Conservation (phyloP, 2,888 invertebrate genomes). For the Ochlodes sylvanus region DNA sequence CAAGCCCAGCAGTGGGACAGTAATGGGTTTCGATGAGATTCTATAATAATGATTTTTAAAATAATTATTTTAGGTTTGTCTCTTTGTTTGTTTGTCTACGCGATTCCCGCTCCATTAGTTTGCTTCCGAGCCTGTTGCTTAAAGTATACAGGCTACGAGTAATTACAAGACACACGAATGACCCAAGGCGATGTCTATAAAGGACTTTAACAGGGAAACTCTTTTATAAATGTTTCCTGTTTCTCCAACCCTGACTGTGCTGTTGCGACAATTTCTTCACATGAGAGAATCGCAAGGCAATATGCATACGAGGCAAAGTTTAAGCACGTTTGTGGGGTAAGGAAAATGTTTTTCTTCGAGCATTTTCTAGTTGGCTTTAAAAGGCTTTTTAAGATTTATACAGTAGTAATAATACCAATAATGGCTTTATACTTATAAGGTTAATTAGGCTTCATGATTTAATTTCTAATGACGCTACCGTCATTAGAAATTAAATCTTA, state of each 20-base stretch:
- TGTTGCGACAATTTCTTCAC: slow-evolving; percentile 1
- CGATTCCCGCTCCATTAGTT: background rate
- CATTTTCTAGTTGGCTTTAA: background rate
- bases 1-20: no score
- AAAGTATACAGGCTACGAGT: slow-evolving; percentile 10
- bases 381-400: background rate
- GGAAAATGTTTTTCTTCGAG: background rate
- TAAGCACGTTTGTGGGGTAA: background rate
- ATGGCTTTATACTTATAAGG: background rate
- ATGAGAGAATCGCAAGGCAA: slow-evolving; percentile 3
- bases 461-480: background rate
- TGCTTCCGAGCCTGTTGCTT: background rate
- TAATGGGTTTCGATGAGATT: no score
- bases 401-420: background rate
- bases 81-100: no score
- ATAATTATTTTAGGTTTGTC: no score
- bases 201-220: slow-evolving; percentile 10
- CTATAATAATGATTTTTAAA: no score
- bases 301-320: background rate
- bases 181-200: slow-evolving; percentile 3
- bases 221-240: slow-evolving; percentile 26
- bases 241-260: slow-evolving; percentile 10
- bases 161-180: slow-evolving; percentile 16
- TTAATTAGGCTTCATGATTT: background rate
- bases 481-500: no score